Percentiles rank a stretch among this genome's conserved stretches.
Conservation (phyloP, 2,888 invertebrate genomes). For the Chymomyza fuscimana region DNA sequence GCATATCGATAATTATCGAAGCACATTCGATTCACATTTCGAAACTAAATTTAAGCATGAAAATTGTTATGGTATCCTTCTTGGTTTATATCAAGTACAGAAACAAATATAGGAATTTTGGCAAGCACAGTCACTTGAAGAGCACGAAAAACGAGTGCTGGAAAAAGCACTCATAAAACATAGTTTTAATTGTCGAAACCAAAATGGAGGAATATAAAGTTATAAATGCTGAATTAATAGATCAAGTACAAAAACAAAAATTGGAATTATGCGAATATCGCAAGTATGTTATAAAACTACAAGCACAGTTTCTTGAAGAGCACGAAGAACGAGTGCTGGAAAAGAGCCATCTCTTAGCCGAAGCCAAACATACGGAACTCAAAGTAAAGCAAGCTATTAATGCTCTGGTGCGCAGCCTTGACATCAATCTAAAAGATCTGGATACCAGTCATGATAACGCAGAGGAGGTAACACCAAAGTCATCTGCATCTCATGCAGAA, state of each 20-base stretch:
- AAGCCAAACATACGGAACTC: background rate
- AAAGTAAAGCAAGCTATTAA: background rate
- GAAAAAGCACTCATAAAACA: too few relatives aligned
- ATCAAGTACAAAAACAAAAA: slow-evolving; percentile 30
- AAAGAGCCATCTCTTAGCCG: background rate
- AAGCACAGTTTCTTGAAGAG: slow-evolving; percentile 32
- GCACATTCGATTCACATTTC: background rate
- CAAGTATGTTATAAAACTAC: slow-evolving; percentile 30
- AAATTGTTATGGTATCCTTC: background rate
- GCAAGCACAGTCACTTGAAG: too few relatives aligned
- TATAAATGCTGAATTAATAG: slow-evolving; percentile 48
- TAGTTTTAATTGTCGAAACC: background rate
- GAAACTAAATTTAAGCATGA: background rate
- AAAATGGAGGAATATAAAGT: slow-evolving; percentile 37
- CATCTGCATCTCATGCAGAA: background rate
- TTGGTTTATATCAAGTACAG: background rate
- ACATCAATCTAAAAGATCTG: background rate
- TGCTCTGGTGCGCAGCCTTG: background rate
- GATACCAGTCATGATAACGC: background rate
- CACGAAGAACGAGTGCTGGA: slow-evolving; percentile 12
- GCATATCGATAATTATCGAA: background rate
- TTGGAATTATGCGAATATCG: slow-evolving; percentile 20
- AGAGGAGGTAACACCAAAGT: background rate
- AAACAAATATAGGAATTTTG: too few relatives aligned
- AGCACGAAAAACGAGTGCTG: too few relatives aligned